Conservation (phyloP, 2,797 vertebrate genomes). For the Scolopax bukidnonensis region DNA sequence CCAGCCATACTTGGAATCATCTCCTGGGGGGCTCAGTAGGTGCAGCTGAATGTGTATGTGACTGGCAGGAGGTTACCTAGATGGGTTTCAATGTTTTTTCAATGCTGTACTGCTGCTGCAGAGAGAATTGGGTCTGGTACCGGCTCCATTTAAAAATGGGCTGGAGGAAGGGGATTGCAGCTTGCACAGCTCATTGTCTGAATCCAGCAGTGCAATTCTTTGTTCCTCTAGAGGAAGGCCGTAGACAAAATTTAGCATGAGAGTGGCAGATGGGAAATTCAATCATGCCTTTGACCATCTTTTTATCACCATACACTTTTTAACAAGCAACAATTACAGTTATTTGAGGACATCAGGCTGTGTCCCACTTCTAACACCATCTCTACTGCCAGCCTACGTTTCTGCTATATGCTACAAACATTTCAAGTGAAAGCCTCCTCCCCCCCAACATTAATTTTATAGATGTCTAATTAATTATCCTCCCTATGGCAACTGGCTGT, state of each 20-base stretch:
- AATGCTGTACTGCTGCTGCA: not conserved
- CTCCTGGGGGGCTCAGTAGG: not conserved
- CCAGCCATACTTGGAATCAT: rapidly evolving
- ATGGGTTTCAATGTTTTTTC: not conserved
- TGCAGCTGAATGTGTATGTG: rapidly evolving
- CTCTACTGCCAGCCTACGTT: not conserved
- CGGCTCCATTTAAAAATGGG: not conserved
- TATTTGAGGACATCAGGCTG: not conserved
- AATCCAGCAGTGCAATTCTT: not conserved
- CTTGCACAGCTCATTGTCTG: not conserved
- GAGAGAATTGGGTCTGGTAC: not conserved
- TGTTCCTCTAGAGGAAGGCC: not conserved
- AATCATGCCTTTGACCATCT: not conserved
- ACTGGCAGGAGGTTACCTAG: not conserved
- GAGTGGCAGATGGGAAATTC: not conserved
- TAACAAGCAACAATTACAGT: not conserved
- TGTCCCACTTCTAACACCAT: not conserved
- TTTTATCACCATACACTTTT: not conserved
- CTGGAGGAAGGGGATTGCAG: not conserved
- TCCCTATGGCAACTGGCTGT: slow-evolving; percentile 46
- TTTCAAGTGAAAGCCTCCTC: slow-evolving; percentile 8
- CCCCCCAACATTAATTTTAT: slow-evolving; percentile 40
- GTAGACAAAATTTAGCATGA: not conserved
- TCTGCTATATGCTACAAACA: not conserved
- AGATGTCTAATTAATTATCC: slow-evolving; percentile 68